Conservation (phyloP, 2,888 invertebrate genomes). For the Eupeodes latifasciatus region DNA sequence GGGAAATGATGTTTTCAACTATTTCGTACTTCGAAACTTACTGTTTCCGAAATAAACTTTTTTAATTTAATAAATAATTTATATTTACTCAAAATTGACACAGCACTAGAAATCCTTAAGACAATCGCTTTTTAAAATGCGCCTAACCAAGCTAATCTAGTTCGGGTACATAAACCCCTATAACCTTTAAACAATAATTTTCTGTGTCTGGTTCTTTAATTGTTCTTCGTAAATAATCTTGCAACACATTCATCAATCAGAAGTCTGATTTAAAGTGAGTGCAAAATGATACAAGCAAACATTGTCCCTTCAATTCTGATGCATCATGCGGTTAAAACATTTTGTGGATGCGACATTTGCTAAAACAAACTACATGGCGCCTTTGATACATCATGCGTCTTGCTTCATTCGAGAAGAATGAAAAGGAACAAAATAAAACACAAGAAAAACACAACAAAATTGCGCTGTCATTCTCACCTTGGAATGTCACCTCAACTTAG, state of each 20-base stretch:
- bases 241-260: constrained; percentile 38
- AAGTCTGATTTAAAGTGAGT: neutral
- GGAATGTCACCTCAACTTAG: constrained; percentile 49
- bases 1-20: too few species aligned
- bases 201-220: neutral
- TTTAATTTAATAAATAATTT: too few species aligned
- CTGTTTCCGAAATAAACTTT: too few species aligned
- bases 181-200: neutral
- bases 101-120: too few species aligned
- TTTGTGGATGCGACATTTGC: neutral
- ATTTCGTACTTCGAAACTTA: too few species aligned
- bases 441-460: neutral
- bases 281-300: constrained; percentile 13
- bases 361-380: constrained; percentile 48
- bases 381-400: constrained; percentile 28
- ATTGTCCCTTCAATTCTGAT: neutral
- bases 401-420: neutral
- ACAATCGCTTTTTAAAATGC: too few species aligned
- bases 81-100: too few species aligned
- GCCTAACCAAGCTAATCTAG: too few species aligned
- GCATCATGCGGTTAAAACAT: neutral
- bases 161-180: neutral
- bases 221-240: constrained; percentile 16
- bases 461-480: constrained; percentile 37
- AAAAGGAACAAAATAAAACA: neutral